Conservation (phyloP, 2,113 vertebrate genomes). For the Typhlomys cinereus region DNA sequence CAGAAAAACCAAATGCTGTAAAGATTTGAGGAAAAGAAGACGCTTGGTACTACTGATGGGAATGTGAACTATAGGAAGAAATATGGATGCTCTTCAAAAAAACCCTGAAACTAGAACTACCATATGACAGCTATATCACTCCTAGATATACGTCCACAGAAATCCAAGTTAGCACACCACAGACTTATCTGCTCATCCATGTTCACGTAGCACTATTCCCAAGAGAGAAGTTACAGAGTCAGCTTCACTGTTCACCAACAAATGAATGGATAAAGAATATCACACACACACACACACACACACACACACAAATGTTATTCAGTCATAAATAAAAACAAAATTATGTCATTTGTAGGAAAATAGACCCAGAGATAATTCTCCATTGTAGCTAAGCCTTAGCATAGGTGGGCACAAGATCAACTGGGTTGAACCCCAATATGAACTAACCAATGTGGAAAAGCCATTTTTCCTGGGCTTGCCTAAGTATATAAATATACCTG, state of each 20-base stretch:
- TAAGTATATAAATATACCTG: too few relatives aligned
- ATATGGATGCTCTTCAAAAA: neutral
- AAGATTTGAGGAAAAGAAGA: neutral
- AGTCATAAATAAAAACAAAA: neutral
- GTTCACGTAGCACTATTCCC: neutral
- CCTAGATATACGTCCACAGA: neutral
- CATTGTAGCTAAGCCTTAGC: too few relatives aligned
- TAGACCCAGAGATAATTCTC: neutral
- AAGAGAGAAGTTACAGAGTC: neutral
- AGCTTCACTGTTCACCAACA: neutral
- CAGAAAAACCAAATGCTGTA: neutral
- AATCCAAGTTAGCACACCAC: neutral
- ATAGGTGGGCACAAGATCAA: too few relatives aligned
- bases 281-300: too few relatives aligned
- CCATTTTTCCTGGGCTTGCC: too few relatives aligned
- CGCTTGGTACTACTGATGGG: neutral
- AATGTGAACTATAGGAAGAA: neutral
- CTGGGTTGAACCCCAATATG: too few relatives aligned
- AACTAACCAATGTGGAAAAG: too few relatives aligned
- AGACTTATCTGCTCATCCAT: neutral
- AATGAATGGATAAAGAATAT: neutral
- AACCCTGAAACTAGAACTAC: neutral
- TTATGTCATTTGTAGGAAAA: neutral
- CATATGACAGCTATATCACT: neutral
- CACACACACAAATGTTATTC: too few relatives aligned